Evolutionary conservation across 2,888 invertebrate genomes (phyloP).

Genomic region (Meiosimyza platycephala): DNA sequence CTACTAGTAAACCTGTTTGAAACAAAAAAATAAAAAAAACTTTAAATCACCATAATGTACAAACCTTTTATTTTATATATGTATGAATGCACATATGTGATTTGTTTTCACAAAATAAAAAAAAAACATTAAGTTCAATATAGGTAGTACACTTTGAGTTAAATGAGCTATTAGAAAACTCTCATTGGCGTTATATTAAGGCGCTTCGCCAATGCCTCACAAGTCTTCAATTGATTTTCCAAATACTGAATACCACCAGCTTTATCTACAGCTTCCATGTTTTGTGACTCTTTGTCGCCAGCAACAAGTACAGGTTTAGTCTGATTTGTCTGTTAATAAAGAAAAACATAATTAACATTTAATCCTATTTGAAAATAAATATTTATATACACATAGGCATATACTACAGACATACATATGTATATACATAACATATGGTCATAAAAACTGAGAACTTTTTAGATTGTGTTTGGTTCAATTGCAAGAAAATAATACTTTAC

Average conservation of each 20-base stretch:
- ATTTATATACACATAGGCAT: too few species aligned
- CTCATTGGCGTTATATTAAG: constrained; percentile 70
- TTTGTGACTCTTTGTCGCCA: constrained; percentile 84
- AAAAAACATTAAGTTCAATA: not conserved
- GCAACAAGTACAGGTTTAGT: constrained; percentile 80
- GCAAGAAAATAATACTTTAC: too few species aligned
- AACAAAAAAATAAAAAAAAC: too few species aligned
- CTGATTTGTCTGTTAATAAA: constrained; percentile 70
- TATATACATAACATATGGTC: too few species aligned
- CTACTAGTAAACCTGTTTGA: too few species aligned
- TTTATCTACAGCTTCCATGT: constrained; percentile 75
- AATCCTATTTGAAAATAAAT: not conserved
- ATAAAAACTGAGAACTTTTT: too few species aligned
- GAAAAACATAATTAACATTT: not conserved
- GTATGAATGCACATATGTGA: too few species aligned
- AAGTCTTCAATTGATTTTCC: constrained; percentile 79
- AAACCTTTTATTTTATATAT: too few species aligned
- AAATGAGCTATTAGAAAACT: constrained; percentile 47
- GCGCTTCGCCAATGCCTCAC: constrained; percentile 71
- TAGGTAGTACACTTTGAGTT: not conserved
- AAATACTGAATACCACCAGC: constrained; percentile 84
- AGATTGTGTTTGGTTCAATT: too few species aligned
- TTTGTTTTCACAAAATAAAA: too few species aligned
- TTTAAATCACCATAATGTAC: too few species aligned
- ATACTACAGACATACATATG: too few species aligned